These are phyloP conservation scores for Dicyrtoma fusca DNA, from an alignment of 2,888 invertebrate species.

Conservation along the genomic window DNA sequence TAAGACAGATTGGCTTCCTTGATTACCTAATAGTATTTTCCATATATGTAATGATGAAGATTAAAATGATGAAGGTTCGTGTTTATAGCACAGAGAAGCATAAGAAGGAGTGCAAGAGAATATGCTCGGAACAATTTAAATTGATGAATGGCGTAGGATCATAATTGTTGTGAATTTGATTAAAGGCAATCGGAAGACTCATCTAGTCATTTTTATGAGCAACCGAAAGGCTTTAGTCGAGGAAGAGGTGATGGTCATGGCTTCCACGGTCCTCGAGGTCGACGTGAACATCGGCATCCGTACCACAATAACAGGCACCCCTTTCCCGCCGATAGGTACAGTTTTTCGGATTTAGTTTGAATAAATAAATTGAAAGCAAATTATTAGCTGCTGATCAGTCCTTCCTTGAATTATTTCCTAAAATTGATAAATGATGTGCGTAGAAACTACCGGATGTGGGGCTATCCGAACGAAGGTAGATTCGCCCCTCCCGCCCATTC, in stretches of 20 bases:
- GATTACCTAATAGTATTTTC: no score
- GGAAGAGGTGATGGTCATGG: constrained; percentile 57
- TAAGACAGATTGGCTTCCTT: no score
- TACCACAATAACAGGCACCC: constrained; percentile 54
- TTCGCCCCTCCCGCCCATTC: constrained; percentile 55
- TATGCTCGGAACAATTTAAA: constrained; percentile 2
- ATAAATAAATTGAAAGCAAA: no score
- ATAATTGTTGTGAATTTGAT: constrained; percentile 12
- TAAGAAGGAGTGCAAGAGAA: no score
- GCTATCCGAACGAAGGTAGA: constrained; percentile 53
- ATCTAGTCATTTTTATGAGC: constrained; percentile 57
- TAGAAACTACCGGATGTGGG: constrained; percentile 55
- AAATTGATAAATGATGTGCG: neutral
- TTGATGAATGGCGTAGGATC: no score
- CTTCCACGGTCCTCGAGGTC: constrained; percentile 52
- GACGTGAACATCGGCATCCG: constrained; percentile 54
- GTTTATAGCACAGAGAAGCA: no score
- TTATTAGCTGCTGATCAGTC: no score
- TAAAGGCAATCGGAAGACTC: constrained; percentile 57
- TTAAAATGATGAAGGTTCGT: no score
- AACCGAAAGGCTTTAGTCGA: constrained; percentile 57
- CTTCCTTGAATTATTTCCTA: neutral
- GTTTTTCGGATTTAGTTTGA: neutral
- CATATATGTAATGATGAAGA: no score
- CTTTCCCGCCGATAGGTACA: constrained; percentile 53